These are phyloP conservation scores for Metellina segmentata DNA, from an alignment of 2,888 invertebrate species.

Conservation along the genomic window DNA sequence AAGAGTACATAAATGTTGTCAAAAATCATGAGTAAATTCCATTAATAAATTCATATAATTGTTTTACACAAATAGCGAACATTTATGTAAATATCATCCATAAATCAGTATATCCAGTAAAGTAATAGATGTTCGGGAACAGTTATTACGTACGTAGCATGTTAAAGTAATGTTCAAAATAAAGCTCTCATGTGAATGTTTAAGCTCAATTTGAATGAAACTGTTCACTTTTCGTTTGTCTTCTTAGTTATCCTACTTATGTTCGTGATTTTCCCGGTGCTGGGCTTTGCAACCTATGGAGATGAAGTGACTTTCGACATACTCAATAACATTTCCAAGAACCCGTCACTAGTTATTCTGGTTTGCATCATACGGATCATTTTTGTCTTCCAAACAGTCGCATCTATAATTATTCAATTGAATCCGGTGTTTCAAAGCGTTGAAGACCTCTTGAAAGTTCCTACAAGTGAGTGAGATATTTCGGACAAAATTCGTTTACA, in stretches of 20 bases:
- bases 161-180: too few species aligned
- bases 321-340: slow-evolving; percentile 85
- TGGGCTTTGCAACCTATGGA: slow-evolving; percentile 86
- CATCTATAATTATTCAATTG: slow-evolving; percentile 86
- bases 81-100: too few species aligned
- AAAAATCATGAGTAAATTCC: too few species aligned
- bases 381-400: slow-evolving; percentile 85
- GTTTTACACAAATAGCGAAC: too few species aligned
- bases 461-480: slow-evolving; percentile 85
- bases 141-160: too few species aligned
- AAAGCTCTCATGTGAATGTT: too few species aligned
- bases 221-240: slow-evolving; percentile 81
- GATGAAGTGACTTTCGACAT: slow-evolving; percentile 88
- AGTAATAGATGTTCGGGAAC: too few species aligned
- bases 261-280: slow-evolving; percentile 86
- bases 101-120: too few species aligned
- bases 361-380: slow-evolving; percentile 82
- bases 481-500: not conserved
- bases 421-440: slow-evolving; percentile 89
- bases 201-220: too few species aligned
- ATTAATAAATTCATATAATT: too few species aligned
- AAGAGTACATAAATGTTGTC: too few species aligned
- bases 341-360: not conserved
- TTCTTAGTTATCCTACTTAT: slow-evolving; percentile 80
- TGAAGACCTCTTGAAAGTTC: slow-evolving; percentile 88